Conservation (phyloP, 2,888 invertebrate species). For the Capitulum mitella region DNA sequence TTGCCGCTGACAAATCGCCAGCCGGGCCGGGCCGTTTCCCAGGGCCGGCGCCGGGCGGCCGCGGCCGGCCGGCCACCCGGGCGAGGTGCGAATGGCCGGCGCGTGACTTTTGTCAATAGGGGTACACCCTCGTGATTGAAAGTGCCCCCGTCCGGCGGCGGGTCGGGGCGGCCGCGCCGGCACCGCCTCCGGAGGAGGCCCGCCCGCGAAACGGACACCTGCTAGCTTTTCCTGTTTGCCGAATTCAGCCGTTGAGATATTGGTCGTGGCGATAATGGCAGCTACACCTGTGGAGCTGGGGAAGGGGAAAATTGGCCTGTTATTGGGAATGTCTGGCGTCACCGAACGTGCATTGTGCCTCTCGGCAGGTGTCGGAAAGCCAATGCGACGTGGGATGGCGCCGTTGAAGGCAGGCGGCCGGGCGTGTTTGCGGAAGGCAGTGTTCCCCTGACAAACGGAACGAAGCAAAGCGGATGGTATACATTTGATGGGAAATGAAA, state of each 20-base stretch:
- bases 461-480: no score
- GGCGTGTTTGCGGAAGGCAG: no score
- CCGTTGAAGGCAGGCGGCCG: no score
- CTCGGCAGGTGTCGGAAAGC: no score
- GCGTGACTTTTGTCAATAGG: slow-evolving; percentile 11
- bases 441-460: no score
- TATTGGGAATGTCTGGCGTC: background rate
- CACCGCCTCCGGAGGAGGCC: background rate
- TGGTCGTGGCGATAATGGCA: background rate
- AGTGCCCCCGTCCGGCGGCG: background rate
- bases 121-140: background rate
- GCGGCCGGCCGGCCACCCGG: background rate
- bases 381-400: no score
- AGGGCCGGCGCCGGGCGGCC: background rate
- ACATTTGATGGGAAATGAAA: no score
- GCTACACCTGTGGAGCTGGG: background rate
- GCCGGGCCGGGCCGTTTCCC: background rate
- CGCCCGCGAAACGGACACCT: background rate
- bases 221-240: background rate
- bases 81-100: background rate
- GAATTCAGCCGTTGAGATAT: background rate
- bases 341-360: background rate
- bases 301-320: background rate
- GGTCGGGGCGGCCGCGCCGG: background rate
- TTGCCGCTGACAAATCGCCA: background rate